Evolutionary conservation across 2,797 vertebrate species (phyloP).

Genomic region (Sebastes minor): DNA sequence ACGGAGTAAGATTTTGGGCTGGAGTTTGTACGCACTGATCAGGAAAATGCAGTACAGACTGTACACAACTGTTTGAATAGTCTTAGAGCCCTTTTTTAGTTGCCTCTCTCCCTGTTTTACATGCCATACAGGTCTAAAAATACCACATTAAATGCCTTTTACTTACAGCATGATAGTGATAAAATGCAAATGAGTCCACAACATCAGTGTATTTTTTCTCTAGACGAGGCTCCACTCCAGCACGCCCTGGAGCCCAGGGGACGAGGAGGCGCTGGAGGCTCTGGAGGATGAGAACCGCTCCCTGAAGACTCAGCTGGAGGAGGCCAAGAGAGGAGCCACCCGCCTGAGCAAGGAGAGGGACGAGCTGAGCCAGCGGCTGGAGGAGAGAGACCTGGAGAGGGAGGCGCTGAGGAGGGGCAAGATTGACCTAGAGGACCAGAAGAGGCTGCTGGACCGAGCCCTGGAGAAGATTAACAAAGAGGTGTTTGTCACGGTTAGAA

Average conservation of each 20-base stretch:
- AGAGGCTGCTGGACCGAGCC: constrained; percentile 87
- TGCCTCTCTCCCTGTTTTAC: not conserved
- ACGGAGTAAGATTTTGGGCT: not conserved
- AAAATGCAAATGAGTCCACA: not conserved
- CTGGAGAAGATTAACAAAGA: constrained; percentile 92
- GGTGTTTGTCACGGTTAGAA: constrained; percentile 65
- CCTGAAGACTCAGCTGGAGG: constrained; percentile 88
- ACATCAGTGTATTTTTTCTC: not conserved
- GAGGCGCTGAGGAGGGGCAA: constrained; percentile 86
- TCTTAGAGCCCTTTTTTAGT: not conserved
- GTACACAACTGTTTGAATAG: not conserved
- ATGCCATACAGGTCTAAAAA: not conserved
- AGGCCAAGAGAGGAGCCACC: constrained; percentile 79
- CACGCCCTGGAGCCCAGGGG: constrained; percentile 68
- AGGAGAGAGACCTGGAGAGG: constrained; percentile 89
- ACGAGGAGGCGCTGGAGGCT: constrained; percentile 83
- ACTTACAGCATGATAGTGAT: not conserved
- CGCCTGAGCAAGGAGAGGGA: constrained; percentile 87
- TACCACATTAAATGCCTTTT: not conserved
- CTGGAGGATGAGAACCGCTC: constrained; percentile 84
- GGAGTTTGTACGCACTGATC: not conserved
- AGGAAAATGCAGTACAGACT: not conserved
- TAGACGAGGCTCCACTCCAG: constrained; percentile 82
- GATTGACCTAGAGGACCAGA: constrained; percentile 92
- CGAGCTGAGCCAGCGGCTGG: constrained; percentile 81